Conservation (phyloP, 2,797 vertebrate species). For the Pangasius mekongensis region DNA sequence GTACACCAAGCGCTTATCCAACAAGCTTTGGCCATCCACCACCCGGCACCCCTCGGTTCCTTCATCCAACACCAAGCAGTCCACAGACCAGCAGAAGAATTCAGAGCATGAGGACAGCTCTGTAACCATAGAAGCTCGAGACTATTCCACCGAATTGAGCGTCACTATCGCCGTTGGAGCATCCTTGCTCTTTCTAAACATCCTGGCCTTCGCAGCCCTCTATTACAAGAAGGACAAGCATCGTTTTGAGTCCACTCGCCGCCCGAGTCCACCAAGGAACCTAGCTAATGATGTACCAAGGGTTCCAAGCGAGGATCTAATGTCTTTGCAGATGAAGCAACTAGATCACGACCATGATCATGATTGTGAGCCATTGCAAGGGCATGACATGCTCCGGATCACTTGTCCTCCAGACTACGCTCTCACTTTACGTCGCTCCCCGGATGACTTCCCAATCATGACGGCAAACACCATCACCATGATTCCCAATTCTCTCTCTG, state of each 20-base stretch:
- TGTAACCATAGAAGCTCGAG: conserved; percentile 84
- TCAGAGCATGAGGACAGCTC: conserved; percentile 78
- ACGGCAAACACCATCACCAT: conserved; percentile 94
- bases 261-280: conserved; percentile 85
- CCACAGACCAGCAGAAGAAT: conserved; percentile 83
- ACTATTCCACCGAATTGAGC: conserved; percentile 93
- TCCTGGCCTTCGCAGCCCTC: conserved; percentile 91
- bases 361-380: conserved; percentile 81
- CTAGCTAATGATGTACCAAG: conserved; percentile 86
- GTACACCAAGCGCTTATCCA: conserved; percentile 88
- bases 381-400: conserved; percentile 81
- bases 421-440: conserved; percentile 90
- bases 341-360: conserved; percentile 84
- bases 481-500: conserved; percentile 91
- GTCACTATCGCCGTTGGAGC: conserved; percentile 96
- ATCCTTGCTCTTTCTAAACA: conserved; percentile 92
- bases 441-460: conserved; percentile 92
- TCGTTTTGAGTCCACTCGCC: conserved; percentile 88
- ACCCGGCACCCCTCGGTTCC: conserved; percentile 90
- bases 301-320: conserved; percentile 90
- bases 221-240: conserved; percentile 98
- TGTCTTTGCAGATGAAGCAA: conserved; percentile 96
- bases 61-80: conserved; percentile 85
- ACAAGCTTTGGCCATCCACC: conserved; percentile 86
- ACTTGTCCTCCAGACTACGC: conserved; percentile 94